Percentiles rank a stretch among this genome's conserved stretches.
Evolutionary conservation across 2,113 vertebrate genomes (phyloP).

Genomic region (Platichthys flesus): DNA sequence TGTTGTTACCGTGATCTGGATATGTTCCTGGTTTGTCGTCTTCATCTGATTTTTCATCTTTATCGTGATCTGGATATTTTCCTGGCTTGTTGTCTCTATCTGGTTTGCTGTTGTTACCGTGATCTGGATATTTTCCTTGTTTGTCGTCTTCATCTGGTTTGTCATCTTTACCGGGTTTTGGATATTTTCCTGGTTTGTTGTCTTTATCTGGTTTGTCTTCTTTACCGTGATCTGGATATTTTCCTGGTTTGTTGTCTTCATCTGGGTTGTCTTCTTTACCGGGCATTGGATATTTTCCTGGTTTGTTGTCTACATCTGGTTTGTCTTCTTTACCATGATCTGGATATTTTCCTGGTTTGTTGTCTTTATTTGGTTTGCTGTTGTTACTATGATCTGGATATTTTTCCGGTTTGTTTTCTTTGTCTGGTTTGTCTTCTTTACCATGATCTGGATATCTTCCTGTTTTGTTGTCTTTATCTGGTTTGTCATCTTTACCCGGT

Average conservation of each 20-base stretch:
- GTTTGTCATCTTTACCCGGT: accelerated
- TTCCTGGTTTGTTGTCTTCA: background rate
- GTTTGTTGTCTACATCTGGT: too few species aligned
- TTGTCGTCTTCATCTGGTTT: background rate
- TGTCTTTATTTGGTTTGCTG: background rate
- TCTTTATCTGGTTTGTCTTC: too few species aligned
- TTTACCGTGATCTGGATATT: background rate
- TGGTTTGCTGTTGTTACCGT: background rate
- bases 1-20: accelerated
- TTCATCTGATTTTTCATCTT: background rate
- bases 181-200: background rate
- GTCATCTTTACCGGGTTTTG: background rate
- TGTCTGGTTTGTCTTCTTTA: background rate
- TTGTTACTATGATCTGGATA: too few species aligned
- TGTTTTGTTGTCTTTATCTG: background rate
- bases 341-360: background rate
- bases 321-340: background rate
- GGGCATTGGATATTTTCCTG: background rate
- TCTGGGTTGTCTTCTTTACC: background rate
- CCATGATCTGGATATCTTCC: background rate
- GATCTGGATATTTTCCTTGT: background rate
- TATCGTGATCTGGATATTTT: background rate
- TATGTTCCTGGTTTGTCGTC: background rate
- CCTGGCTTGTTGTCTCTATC: too few species aligned
- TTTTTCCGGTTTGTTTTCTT: background rate